Evolutionary conservation across 2,888 invertebrate genomes (phyloP).

Genomic region (Euspilapteryx auroguttella): DNA sequence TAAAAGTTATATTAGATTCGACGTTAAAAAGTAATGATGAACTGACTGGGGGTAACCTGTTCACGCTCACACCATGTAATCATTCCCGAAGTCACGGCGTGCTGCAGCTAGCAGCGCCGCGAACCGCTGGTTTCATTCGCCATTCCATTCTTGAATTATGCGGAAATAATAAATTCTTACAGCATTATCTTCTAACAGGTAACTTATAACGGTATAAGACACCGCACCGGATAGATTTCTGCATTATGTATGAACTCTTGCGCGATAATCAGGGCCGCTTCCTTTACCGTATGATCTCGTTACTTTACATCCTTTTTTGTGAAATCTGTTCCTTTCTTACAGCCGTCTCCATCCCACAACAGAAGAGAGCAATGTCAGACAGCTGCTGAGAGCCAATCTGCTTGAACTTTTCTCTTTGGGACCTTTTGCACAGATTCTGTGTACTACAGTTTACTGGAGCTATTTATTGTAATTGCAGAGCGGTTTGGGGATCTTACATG

Average conservation of each 20-base stretch:
- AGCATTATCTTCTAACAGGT: not conserved
- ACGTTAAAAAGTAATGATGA: too few species aligned
- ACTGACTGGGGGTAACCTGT: too few species aligned
- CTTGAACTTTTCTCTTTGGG: too few species aligned
- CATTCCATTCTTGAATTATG: not conserved
- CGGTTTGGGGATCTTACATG: too few species aligned
- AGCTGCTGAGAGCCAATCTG: too few species aligned
- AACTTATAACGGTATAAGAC: not conserved
- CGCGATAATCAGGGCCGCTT: slow-evolving; percentile 1
- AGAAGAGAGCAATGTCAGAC: slow-evolving; percentile 18
- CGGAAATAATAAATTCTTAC: slow-evolving; percentile 1
- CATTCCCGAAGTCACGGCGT: too few species aligned
- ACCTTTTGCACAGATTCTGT: too few species aligned
- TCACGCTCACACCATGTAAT: too few species aligned
- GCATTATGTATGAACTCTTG: slow-evolving; percentile 2
- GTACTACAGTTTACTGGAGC: too few species aligned
- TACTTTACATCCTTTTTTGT: slow-evolving; percentile 22
- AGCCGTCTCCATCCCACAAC: slow-evolving; percentile 22
- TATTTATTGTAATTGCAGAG: too few species aligned
- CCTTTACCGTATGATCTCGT: slow-evolving; percentile 6
- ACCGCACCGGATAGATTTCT: not conserved
- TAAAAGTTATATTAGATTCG: too few species aligned
- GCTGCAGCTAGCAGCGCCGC: not conserved
- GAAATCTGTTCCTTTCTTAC: slow-evolving; percentile 20
- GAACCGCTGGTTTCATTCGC: slow-evolving; percentile 2